Evolutionary conservation across 1,140 invertebrate species (phyloP).

Genomic region (Neomicropteryx cornuta): DNA sequence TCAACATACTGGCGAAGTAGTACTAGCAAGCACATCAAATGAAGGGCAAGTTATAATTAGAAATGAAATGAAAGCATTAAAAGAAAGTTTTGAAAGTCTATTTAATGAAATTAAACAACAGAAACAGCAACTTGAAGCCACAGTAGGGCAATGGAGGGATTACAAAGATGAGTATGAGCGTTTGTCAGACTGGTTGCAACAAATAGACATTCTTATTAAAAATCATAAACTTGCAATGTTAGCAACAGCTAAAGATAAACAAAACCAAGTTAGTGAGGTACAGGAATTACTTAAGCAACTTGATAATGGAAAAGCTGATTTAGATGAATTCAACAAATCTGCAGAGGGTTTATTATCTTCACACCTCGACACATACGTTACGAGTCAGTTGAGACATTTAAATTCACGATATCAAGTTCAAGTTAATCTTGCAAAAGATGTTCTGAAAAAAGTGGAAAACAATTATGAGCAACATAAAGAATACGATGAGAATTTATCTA

Average conservation of each 20-base stretch:
- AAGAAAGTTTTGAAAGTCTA: constrained; percentile 72
- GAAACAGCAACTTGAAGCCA: constrained; percentile 72
- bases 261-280: constrained; percentile 71
- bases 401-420: constrained; percentile 86
- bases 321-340: constrained; percentile 72
- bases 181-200: constrained; percentile 86
- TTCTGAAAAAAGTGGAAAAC: constrained; percentile 84
- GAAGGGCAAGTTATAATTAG: constrained; percentile 70
- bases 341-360: constrained; percentile 67
- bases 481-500: constrained; percentile 68
- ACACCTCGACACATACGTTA: constrained; percentile 81
- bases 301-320: constrained; percentile 69
- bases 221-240: constrained; percentile 78
- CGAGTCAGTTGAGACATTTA: constrained; percentile 81
- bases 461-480: constrained; percentile 80
- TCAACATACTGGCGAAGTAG: constrained; percentile 74
- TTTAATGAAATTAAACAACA: constrained; percentile 80
- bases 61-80: constrained; percentile 73
- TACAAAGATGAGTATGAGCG: constrained; percentile 90
- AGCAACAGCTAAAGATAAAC: constrained; percentile 73
- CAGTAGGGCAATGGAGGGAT: constrained; percentile 73
- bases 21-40: constrained; percentile 68
- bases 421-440: constrained; percentile 84
- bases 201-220: constrained; percentile 85
- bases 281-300: constrained; percentile 66